Conservation (phyloP, 2,797 vertebrate species). For the Pampus argenteus region DNA sequence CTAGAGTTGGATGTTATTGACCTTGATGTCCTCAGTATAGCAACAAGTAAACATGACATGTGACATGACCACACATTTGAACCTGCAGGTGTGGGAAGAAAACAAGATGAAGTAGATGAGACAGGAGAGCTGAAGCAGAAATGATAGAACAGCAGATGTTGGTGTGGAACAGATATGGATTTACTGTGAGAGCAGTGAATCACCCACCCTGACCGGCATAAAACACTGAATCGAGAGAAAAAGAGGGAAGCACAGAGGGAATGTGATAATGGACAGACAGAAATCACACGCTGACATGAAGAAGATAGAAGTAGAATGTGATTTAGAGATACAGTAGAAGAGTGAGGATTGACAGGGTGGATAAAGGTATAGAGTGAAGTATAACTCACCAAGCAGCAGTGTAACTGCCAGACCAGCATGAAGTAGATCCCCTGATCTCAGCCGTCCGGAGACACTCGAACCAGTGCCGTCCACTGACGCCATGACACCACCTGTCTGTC, state of each 20-base stretch:
- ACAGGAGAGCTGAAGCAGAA: slow-evolving; percentile 9
- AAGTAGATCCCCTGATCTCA: slow-evolving; percentile 76
- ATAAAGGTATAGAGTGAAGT: slow-evolving; percentile 43
- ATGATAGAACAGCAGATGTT: slow-evolving; percentile 13
- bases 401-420: slow-evolving; percentile 76
- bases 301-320: slow-evolving; percentile 11
- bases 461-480: slow-evolving; percentile 72
- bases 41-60: slow-evolving; percentile 52
- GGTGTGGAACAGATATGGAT: slow-evolving; percentile 6
- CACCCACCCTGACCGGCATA: not conserved
- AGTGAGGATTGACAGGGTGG: slow-evolving; percentile 40
- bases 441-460: slow-evolving; percentile 72
- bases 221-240: not conserved
- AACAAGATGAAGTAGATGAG: not conserved
- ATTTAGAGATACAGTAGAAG: not conserved
- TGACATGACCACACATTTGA: slow-evolving; percentile 25
- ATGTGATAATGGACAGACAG: slow-evolving; percentile 10
- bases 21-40: slow-evolving; percentile 37
- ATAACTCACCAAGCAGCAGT: slow-evolving; percentile 83
- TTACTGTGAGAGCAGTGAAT: slow-evolving; percentile 24
- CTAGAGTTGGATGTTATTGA: slow-evolving; percentile 28
- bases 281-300: not conserved
- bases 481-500: slow-evolving; percentile 75
- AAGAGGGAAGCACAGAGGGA: slow-evolving; percentile 2
- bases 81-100: slow-evolving; percentile 4